Percentiles rank a stretch among this genome's conserved stretches.
These are phyloP conservation scores for Nasua narica DNA, from an alignment of 2,797 vertebrate genomes.

Conservation along the genomic window DNA sequence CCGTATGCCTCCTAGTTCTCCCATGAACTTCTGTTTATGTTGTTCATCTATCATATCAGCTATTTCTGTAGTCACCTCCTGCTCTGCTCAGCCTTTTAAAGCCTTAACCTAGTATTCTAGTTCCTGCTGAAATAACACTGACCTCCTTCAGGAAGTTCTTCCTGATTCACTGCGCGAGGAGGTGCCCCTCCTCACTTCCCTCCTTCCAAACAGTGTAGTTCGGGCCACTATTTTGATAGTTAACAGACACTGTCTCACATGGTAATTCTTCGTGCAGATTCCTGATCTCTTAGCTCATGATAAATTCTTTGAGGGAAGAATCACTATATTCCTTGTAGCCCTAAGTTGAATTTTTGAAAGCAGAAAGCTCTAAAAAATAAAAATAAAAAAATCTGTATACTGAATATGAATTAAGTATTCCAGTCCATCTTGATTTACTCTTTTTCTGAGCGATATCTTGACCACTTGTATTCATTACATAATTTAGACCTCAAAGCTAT, in stretches of 20 bases:
- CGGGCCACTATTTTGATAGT: background rate
- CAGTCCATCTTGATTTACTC: background rate
- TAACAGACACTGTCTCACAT: background rate
- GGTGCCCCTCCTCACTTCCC: background rate
- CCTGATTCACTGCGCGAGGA: background rate
- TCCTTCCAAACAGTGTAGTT: background rate
- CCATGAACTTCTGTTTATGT: background rate
- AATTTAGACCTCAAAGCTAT: background rate
- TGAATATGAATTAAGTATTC: background rate
- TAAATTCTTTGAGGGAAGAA: background rate
- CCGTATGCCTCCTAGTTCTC: rapidly evolving
- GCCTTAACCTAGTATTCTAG: background rate
- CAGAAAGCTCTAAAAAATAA: background rate
- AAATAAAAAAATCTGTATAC: background rate
- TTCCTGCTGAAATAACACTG: background rate
- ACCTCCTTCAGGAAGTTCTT: background rate
- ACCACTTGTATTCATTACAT: background rate
- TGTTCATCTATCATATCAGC: background rate
- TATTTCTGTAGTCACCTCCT: background rate
- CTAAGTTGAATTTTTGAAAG: background rate
- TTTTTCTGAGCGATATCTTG: background rate
- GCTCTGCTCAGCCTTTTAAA: background rate
- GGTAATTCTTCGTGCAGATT: background rate
- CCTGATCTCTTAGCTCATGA: background rate
- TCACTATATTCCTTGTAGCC: background rate